Evolutionary conservation across 2,888 invertebrate genomes (phyloP).

Genomic region (Minunthozetes semirufus): DNA sequence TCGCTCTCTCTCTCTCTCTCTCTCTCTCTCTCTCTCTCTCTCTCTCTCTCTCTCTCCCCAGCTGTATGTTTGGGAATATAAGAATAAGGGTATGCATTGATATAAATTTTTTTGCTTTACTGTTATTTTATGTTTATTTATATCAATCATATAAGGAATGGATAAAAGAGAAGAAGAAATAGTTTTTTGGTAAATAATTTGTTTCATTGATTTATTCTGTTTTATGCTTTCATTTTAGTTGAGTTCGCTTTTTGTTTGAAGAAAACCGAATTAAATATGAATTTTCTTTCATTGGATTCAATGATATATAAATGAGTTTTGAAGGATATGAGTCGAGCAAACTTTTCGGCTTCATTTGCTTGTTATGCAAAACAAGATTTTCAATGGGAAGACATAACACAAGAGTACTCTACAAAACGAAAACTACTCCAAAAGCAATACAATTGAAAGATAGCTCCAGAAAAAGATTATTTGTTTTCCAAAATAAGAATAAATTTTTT

Average conservation of each 20-base stretch:
- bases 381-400: not conserved
- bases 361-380: slow-evolving; percentile 7
- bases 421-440: not conserved
- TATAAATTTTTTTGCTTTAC: not conserved
- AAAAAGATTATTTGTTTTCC: not conserved
- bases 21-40: not conserved
- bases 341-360: slow-evolving; percentile 25
- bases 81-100: not conserved
- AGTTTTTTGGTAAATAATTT: not conserved
- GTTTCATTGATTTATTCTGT: slow-evolving; percentile 7
- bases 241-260: not conserved
- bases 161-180: not conserved
- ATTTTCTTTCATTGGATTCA: not conserved
- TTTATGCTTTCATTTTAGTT: not conserved
- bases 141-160: slow-evolving; percentile 11
- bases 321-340: slow-evolving; percentile 1
- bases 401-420: not conserved
- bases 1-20: not conserved
- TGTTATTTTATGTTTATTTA: slow-evolving; percentile 17
- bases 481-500: not conserved
- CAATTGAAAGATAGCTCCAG: not conserved
- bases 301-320: slow-evolving; percentile 1
- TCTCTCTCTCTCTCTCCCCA: not conserved
- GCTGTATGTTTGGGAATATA: not conserved
- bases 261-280: slow-evolving; percentile 3